Percentiles rank a stretch among this genome's conserved stretches.
Conservation (phyloP, 2,888 invertebrate genomes). For the Caenorhabditis drosophilae region DNA sequence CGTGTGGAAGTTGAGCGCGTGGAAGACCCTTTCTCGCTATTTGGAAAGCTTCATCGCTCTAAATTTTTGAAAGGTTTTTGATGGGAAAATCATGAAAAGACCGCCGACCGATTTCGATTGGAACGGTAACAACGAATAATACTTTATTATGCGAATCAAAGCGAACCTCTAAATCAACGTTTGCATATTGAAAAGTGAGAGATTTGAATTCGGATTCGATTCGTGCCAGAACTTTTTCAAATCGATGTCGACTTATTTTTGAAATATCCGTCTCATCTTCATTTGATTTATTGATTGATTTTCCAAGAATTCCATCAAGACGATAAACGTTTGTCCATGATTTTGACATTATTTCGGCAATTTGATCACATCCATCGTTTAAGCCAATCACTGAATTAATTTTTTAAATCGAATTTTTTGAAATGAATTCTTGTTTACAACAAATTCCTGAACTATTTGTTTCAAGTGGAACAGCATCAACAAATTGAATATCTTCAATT, state of each 20-base stretch:
- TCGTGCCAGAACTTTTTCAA: constrained; percentile 79
- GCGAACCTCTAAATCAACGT: constrained; percentile 78
- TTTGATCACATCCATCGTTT: constrained; percentile 54
- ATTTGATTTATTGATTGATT: constrained; percentile 38
- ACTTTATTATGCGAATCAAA: not conserved
- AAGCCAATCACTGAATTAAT: constrained; percentile 59
- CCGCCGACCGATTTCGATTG: too few relatives aligned
- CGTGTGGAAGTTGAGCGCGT: constrained; percentile 77
- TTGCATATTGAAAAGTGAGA: constrained; percentile 70
- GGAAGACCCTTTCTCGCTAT: constrained; percentile 83
- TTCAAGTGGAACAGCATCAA: constrained; percentile 53
- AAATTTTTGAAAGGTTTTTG: too few relatives aligned
- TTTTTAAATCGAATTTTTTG: too few relatives aligned
- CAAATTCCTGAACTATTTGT: constrained; percentile 63
- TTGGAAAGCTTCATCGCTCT: constrained; percentile 86
- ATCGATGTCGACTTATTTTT: constrained; percentile 76
- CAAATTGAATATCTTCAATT: constrained; percentile 56
- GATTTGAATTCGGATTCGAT: constrained; percentile 57
- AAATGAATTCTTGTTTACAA: constrained; percentile 34
- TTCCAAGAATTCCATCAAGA: constrained; percentile 58
- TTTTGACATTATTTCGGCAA: constrained; percentile 50
- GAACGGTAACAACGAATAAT: too few relatives aligned
- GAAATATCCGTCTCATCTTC: constrained; percentile 15
- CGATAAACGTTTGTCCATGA: constrained; percentile 60
- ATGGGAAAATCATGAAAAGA: too few relatives aligned